phyloP scores from a whole-genome alignment of 2,113 vertebrate genomes.

The Micromys minutus region DNA sequence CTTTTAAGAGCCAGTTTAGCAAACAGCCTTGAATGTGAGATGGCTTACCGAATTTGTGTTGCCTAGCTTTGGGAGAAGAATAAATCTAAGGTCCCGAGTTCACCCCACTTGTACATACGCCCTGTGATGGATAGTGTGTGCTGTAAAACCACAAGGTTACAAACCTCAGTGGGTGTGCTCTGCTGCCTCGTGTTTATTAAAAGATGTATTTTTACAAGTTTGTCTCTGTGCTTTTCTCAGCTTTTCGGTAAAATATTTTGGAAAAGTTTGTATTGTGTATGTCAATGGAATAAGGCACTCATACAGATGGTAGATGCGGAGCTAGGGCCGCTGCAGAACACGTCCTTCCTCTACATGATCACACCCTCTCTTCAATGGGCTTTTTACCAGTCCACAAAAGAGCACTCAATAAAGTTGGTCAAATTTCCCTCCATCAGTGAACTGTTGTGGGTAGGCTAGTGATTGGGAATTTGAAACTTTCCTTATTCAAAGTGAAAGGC shows the following conservation, averaged over 20 bases:
- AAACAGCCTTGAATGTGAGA: slow-evolving; percentile 41
- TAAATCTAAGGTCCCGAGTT: background rate
- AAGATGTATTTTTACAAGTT: slow-evolving; percentile 82
- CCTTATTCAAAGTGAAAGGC: background rate
- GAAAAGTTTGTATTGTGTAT: slow-evolving; percentile 5
- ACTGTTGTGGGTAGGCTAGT: slow-evolving; percentile 3
- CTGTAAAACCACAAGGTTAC: slow-evolving; percentile 69
- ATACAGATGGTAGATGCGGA: background rate
- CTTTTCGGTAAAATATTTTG: slow-evolving; percentile 49
- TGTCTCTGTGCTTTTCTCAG: slow-evolving; percentile 51
- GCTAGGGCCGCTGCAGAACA: background rate
- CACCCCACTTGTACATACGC: slow-evolving; percentile 68
- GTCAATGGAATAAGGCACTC: background rate
- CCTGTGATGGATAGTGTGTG: slow-evolving; percentile 42
- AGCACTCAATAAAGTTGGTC: background rate
- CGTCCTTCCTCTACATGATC: background rate
- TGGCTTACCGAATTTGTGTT: slow-evolving; percentile 35
- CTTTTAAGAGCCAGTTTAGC: slow-evolving; percentile 61
- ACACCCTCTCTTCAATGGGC: background rate
- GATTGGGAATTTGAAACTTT: background rate
- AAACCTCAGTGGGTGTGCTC: slow-evolving; percentile 67
- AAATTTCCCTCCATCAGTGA: background rate
- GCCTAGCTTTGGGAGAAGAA: slow-evolving; percentile 20
- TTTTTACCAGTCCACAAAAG: background rate
- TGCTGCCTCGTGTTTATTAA: slow-evolving; percentile 80